These are phyloP conservation scores for Pseudococcus viburni DNA, from an alignment of 2,888 invertebrate species.

Conservation along the genomic window DNA sequence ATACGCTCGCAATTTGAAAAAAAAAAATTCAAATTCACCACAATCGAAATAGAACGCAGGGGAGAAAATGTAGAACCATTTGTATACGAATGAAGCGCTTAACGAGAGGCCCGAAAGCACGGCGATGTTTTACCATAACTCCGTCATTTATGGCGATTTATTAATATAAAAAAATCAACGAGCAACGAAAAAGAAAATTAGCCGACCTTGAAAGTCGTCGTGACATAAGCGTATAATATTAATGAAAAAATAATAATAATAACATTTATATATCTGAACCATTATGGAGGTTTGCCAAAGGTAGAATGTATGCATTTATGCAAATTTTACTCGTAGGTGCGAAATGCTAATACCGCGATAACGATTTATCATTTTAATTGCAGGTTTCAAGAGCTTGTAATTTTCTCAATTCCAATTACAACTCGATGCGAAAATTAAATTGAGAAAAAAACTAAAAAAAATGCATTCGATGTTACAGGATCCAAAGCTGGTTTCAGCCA, in stretches of 20 bases:
- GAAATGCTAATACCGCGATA: constrained; percentile 14
- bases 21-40: not conserved
- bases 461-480: constrained; percentile 47
- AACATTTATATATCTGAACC: not conserved
- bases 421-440: not conserved
- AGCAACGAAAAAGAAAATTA: constrained; percentile 23
- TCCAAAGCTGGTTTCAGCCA: constrained; percentile 43
- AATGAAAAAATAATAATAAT: constrained; percentile 29
- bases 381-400: not conserved
- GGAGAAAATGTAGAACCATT: not conserved
- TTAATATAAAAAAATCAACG: constrained; percentile 32
- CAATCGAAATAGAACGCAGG: not conserved
- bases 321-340: constrained; percentile 25
- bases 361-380: constrained; percentile 33
- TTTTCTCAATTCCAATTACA: not conserved
- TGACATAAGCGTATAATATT: constrained; percentile 52
- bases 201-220: not conserved
- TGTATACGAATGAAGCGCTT: not conserved
- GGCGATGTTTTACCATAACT: not conserved
- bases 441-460: not conserved
- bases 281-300: constrained; percentile 52
- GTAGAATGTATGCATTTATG: constrained; percentile 42
- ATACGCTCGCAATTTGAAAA: not conserved
- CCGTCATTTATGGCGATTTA: not conserved
- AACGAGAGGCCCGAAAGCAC: not conserved